Conservation (phyloP, 1,140 invertebrate species). For the Hyles vespertilio region DNA sequence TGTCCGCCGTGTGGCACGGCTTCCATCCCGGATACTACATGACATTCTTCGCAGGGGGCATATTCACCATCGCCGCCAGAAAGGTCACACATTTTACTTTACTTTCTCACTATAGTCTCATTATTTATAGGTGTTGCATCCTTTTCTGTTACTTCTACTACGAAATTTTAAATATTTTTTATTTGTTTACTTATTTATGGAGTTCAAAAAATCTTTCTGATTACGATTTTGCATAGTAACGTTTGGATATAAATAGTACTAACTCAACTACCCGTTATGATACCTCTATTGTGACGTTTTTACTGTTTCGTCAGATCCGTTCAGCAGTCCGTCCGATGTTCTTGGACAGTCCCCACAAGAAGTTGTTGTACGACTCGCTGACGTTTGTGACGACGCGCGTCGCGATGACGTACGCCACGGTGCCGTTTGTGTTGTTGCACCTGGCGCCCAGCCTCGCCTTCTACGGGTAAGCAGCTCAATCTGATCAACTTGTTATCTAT, state of each 20-base stretch:
- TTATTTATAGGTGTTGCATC: too few relatives aligned
- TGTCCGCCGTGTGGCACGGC: slow-evolving; percentile 97
- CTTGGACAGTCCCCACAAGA: slow-evolving; percentile 77
- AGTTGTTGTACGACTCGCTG: slow-evolving; percentile 85
- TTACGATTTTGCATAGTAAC: too few relatives aligned
- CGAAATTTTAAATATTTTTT: too few relatives aligned
- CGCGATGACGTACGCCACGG: slow-evolving; percentile 89
- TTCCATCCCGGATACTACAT: slow-evolving; percentile 98
- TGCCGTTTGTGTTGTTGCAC: slow-evolving; percentile 93
- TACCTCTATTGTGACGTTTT: too few relatives aligned
- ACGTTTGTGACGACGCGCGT: slow-evolving; percentile 88
- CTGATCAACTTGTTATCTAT: not conserved
- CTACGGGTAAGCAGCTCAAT: slow-evolving; percentile 48
- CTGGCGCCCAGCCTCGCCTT: slow-evolving; percentile 77
- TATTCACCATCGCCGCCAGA: slow-evolving; percentile 91
- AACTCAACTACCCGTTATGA: too few relatives aligned
- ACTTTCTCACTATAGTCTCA: too few relatives aligned
- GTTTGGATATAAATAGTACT: too few relatives aligned
- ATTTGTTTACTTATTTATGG: too few relatives aligned
- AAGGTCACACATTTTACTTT: slow-evolving; percentile 69
- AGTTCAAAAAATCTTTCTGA: too few relatives aligned
- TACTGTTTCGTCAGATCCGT: slow-evolving; percentile 77
- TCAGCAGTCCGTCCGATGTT: slow-evolving; percentile 87
- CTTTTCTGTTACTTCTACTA: too few relatives aligned
- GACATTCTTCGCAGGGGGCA: slow-evolving; percentile 91